Evolutionary conservation across 1,140 invertebrate species (phyloP), one percentile per base, ranked within the genome.

Genomic region (Aphelenchoides besseyi): DNA sequence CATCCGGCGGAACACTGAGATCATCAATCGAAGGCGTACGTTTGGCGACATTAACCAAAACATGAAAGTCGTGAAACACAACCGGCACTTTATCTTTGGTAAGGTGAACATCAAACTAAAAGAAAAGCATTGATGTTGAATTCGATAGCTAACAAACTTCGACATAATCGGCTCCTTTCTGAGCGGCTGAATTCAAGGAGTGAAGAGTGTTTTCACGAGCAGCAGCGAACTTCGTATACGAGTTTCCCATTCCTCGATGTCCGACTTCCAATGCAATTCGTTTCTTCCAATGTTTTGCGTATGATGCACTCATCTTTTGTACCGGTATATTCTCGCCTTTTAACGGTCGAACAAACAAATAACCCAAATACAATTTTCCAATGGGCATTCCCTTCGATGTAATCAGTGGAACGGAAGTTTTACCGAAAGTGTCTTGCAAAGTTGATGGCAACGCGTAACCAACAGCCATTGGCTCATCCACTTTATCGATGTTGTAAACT

Each of bases 31-130:
- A 78, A 12, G 74, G 71, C 9, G 69, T 33, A 3, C 74, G 74
- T 48, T 82, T 79, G 2, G 83, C 82, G 0, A 83, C 82, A n/a
- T 73, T 81, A 28, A 83, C 82, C 9, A 82, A 59, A 0, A 83
- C 83, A 41, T 84, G 83, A 62, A 83, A 83, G 41, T 83, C 82
- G 53, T 83, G 82, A 54, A 74, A 83, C 26, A 83, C 72, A 28
- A 83, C 79, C 8, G 83, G 82, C 1, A 77, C 54, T 64, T 74
- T 82, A 54, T 82, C 80, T 61, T 85, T 84, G 2, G 83, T 85
- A 52, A 83, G 52, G 35, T 83, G 83, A 2, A 85, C 83, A 68
- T 83, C 83, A 37, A 85, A 83, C 77, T 1, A 69, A 73, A 36
- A 79, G 71, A 16, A 75, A 48, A 0, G 78, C 75, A 53, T 78